Conservation (phyloP, 2,888 invertebrate genomes). For the Eupithecia exiguata region DNA sequence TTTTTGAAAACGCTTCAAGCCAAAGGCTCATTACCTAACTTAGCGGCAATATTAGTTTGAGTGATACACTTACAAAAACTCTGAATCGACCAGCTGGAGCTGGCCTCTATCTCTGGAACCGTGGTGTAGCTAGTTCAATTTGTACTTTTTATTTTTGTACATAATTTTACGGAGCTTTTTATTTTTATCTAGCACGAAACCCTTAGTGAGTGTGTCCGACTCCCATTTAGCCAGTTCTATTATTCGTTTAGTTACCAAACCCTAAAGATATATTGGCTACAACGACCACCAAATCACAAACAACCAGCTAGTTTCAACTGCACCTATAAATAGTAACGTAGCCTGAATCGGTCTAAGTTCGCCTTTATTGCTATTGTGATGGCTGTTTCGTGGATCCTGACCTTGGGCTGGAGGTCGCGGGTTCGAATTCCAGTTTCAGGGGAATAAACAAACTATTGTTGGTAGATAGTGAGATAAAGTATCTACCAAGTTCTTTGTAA, state of each 20-base stretch:
- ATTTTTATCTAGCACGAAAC: too few species aligned
- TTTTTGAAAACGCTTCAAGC: too few species aligned
- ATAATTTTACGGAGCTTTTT: too few species aligned
- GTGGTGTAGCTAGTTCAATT: too few species aligned
- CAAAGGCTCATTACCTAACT: too few species aligned
- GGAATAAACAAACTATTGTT: constrained; percentile 8
- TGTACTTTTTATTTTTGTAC: too few species aligned
- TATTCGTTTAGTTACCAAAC: background rate
- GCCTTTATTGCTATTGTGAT: constrained; percentile 1
- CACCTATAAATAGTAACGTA: background rate
- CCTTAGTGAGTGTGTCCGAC: background rate
- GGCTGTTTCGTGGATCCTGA: background rate
- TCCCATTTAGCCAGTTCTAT: background rate
- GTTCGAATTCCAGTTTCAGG: background rate
- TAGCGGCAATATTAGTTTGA: too few species aligned
- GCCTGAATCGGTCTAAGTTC: background rate
- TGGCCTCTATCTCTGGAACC: too few species aligned
- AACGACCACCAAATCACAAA: background rate
- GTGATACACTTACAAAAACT: too few species aligned
- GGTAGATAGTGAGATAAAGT: background rate
- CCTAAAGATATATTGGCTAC: background rate
- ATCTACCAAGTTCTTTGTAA: background rate
- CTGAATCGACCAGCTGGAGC: too few species aligned
- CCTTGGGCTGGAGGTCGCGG: constrained; percentile 5
- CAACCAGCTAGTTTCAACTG: background rate